Base-by-base conservation (phyloP, 2,797 vertebrate genomes). In the Coregonus ussuriensis region DNA sequence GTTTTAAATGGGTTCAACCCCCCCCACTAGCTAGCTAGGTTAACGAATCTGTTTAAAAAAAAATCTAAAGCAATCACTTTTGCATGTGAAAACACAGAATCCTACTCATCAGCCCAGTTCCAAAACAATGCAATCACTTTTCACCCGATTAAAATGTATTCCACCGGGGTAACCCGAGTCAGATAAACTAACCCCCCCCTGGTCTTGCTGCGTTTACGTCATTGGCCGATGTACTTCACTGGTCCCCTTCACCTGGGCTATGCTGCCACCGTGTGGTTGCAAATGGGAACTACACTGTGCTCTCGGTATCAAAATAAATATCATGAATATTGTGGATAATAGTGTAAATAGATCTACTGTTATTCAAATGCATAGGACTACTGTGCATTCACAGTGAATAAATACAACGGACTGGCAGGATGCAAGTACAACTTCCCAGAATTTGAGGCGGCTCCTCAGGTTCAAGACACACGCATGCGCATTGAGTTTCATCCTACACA, bases 401-500 rank as follows among this genome's bases (percentile, higher is more conserved):
- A 9, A 25, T 63, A 25, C 9, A 63, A 11, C 3, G n/a, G 59
- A 25, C 59, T 29, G 59, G 59, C 59, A 6, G 59, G 3, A 63
- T 29, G 9, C 6, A 63, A 11, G 21, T 11, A 1, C 9, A 63
- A 63, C 59, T 87, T 85, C 93, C 95, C 94, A 89, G 0, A 80
- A 47, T 47, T 33, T 15, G 1, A 78, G 7, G 0, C 0, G 9
- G 6, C 6, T 16, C 7, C 18, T 16, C 5, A 25, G 0, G 1
- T 5, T 73, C 84, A 71, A 54, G 4, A 13, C 62, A 0, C 0
- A 77, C 85, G 74, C 92, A 92, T 93, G 94, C 93, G 91, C 89
- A 89, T 25, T 84, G 71, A 0, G 59, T 62, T 91, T 93, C 93
- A 95, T 96, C 94, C 96, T 95, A 90, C 88, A 94, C 93, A 92